Base-by-base conservation (phyloP, 2,888 invertebrate species). In the Troglohyphantes excavatus region DNA sequence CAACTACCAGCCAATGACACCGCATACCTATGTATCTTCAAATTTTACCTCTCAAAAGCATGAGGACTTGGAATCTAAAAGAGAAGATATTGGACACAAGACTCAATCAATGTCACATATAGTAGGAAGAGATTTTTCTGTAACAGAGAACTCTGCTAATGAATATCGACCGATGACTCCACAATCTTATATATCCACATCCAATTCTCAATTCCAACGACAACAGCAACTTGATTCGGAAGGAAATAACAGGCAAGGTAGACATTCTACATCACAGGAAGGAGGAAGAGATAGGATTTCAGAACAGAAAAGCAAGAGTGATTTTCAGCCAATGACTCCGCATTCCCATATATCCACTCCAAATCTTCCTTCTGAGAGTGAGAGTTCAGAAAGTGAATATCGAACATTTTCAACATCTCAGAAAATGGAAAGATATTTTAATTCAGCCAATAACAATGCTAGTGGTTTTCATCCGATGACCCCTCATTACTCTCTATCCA, bases 321-420 rank as follows among this genome's bases (percentile, higher is more conserved):
- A 7, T 39, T 79, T 67, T 67, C 65, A 19, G 17, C 9, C 70
- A 2, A n/a, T 83, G 65, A 65, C 73, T 19, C 73, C 73, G 5
- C 65, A 65, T 43, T 65, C 83, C 23, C 9, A 83, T 27, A 17
- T 39, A 3, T 83, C 83, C 21, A 53, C 81, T 19, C 79, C 67
- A n/a, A 39, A 65, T 26, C 11, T 21, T 67, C 33, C 29, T 19
- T 65, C 61, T 21, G 61, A 19, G n/a, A 17, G 2, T 17, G 21
- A 27, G 26, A 39, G 39, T 3, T 39, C 6, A n/a, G 43, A 43
- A 70, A 39, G 23, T 11, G 21, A 43, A 39, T 39, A 39, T 39
- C 39, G 39, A 39, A 39, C 39, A 7, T 11, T 39, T 39, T 39
- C 39, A 7, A 7, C 39, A 39, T 7, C 13, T 7, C 39, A 39